Evolutionary conservation across 2,888 invertebrate species (phyloP).

Genomic region (Pyrrhia umbra): DNA sequence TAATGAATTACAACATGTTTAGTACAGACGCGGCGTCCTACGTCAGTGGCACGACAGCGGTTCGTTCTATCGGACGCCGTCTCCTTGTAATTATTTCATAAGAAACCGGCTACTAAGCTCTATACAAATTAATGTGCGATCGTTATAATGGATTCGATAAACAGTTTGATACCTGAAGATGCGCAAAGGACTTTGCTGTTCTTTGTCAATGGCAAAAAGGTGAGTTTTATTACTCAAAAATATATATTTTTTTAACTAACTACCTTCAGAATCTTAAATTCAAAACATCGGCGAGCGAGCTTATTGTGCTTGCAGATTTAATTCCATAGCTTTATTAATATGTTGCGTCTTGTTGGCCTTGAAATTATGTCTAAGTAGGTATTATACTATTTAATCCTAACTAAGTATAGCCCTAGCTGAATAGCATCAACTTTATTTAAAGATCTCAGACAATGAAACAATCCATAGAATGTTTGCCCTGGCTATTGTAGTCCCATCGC

Average conservation of each 20-base stretch:
- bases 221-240: constrained; percentile 67
- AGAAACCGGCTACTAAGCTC: constrained; percentile 38
- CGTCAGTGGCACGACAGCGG: constrained; percentile 58
- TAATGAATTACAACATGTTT: not conserved
- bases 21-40: constrained; percentile 9
- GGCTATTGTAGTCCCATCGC: not conserved
- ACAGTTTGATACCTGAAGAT: constrained; percentile 69
- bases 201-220: constrained; percentile 92
- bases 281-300: not conserved
- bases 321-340: not conserved
- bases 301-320: not conserved
- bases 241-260: not conserved
- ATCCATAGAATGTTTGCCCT: not conserved
- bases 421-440: not conserved
- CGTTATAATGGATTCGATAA: constrained; percentile 29
- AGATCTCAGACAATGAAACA: not conserved
- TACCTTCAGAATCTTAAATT: not conserved
- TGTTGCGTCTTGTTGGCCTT: not conserved
- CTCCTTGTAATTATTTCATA: constrained; percentile 1
- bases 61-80: constrained; percentile 51
- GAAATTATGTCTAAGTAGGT: not conserved
- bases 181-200: constrained; percentile 84
- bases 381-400: too few species aligned
- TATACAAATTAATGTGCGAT: not conserved
- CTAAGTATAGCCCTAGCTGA: not conserved